Percentiles rank a stretch among this genome's conserved stretches.
phyloP scores from a whole-genome alignment of 2,888 invertebrate species.

The Sycophila texana region DNA sequence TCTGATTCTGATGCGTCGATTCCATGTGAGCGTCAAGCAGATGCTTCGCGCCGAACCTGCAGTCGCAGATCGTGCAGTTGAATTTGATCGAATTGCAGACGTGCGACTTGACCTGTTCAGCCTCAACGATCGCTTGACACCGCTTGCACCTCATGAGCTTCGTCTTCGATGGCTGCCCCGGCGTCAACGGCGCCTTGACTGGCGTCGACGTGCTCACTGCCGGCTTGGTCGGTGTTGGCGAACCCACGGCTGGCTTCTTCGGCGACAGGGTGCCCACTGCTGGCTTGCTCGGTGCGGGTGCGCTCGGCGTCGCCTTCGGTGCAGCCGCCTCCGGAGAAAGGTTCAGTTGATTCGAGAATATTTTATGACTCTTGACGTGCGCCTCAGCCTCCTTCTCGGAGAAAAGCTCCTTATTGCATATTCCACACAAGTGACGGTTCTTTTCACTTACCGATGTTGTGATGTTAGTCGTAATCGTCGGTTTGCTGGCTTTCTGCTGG shows the following conservation, averaged over 20 bases:
- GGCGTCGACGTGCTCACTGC: neutral
- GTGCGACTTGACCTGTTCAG: constrained; percentile 69
- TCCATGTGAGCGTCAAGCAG: constrained; percentile 56
- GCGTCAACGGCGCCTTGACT: neutral
- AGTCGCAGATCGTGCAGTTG: constrained; percentile 53
- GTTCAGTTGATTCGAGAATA: neutral
- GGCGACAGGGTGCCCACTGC: neutral
- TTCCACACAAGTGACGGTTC: constrained; percentile 66
- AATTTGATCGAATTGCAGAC: constrained; percentile 62
- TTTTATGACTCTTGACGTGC: constrained; percentile 60
- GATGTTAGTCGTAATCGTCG: neutral
- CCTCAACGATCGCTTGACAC: constrained; percentile 72
- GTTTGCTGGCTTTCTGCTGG: constrained; percentile 10
- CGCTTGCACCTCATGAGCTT: constrained; percentile 72
- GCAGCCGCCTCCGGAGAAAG: neutral
- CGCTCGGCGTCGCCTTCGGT: neutral
- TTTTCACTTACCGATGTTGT: constrained; percentile 42
- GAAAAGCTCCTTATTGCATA: constrained; percentile 65
- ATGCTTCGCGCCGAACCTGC: constrained; percentile 56
- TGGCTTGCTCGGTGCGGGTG: neutral
- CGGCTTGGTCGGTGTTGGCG: neutral
- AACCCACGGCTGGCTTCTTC: neutral
- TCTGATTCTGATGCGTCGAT: constrained; percentile 46
- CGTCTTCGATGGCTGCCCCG: constrained; percentile 58
- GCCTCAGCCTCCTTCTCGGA: constrained; percentile 64